Conservation (phyloP, 2,113 vertebrate species). For the Sturnira hondurensis region DNA sequence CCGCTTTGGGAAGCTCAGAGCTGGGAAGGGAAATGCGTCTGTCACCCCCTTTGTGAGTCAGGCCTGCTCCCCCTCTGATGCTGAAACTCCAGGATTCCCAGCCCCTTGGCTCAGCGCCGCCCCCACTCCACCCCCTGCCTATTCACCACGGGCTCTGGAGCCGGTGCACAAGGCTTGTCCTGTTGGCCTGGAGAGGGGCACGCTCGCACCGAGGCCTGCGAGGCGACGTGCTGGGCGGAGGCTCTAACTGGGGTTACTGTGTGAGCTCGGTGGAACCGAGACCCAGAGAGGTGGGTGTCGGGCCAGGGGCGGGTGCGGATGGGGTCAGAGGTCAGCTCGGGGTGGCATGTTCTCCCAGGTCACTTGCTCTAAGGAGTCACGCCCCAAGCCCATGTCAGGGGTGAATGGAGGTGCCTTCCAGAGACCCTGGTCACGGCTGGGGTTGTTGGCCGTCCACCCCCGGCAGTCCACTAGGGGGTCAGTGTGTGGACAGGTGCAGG, state of each 20-base stretch:
- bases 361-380: not conserved
- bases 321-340: not conserved
- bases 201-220: not conserved
- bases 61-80: not conserved
- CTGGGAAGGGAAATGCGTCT: not conserved
- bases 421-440: not conserved
- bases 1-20: not conserved
- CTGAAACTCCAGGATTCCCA: not conserved
- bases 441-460: not conserved
- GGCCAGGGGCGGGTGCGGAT: not conserved
- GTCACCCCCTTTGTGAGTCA: not conserved
- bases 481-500: not conserved
- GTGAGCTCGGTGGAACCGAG: not conserved
- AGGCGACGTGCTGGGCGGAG: slow-evolving; percentile 66
- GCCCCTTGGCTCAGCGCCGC: not conserved
- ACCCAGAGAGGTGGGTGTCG: not conserved
- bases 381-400: not conserved
- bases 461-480: not conserved
- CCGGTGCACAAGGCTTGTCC: not conserved
- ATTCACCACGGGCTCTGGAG: not conserved
- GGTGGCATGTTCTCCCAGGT: not conserved
- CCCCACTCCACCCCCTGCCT: not conserved
- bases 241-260: slow-evolving; percentile 56
- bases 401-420: not conserved
- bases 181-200: not conserved